A percentile compares a stretch with the other conserved stretches of the same genome.
These are phyloP conservation scores for Zapus hudsonius DNA, from an alignment of 2,113 vertebrate genomes.

Conservation along the genomic window DNA sequence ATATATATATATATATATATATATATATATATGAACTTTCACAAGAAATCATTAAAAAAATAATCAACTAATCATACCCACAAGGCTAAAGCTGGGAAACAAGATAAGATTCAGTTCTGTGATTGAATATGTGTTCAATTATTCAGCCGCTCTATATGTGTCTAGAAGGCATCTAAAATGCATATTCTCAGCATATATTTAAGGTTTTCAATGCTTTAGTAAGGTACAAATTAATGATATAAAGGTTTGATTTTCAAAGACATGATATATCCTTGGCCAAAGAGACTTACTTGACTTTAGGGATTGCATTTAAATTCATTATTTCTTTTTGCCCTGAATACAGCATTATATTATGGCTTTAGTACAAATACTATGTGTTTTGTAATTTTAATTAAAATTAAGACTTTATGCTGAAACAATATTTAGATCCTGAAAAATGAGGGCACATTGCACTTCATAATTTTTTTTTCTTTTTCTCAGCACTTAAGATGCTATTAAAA, in stretches of 20 bases:
- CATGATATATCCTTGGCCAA: neutral
- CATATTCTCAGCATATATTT: neutral
- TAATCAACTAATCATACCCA: neutral
- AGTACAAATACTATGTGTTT: conserved; percentile 7
- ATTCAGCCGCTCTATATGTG: conserved; percentile 8
- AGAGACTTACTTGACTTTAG: neutral
- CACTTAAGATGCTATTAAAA: conserved; percentile 34
- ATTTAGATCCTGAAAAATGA: conserved; percentile 5
- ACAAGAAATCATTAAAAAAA: neutral
- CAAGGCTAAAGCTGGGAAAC: neutral
- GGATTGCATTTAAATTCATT: conserved; percentile 22
- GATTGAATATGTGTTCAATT: neutral
- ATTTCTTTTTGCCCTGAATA: neutral
- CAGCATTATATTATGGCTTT: neutral
- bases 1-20: no score
- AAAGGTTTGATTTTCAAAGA: conserved; percentile 12
- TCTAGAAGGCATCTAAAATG: neutral
- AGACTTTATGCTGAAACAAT: neutral
- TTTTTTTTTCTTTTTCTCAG: conserved; percentile 45
- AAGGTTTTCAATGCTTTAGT: neutral
- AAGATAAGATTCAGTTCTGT: neutral
- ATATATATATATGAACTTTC: no score
- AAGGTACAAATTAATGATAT: conserved; percentile 5
- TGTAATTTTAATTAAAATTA: conserved; percentile 39
- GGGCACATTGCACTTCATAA: neutral